Evolutionary conservation across 2,888 invertebrate species (phyloP), one percentile per base, ranked within the genome.

Genomic region (Calameuta pallipes): DNA sequence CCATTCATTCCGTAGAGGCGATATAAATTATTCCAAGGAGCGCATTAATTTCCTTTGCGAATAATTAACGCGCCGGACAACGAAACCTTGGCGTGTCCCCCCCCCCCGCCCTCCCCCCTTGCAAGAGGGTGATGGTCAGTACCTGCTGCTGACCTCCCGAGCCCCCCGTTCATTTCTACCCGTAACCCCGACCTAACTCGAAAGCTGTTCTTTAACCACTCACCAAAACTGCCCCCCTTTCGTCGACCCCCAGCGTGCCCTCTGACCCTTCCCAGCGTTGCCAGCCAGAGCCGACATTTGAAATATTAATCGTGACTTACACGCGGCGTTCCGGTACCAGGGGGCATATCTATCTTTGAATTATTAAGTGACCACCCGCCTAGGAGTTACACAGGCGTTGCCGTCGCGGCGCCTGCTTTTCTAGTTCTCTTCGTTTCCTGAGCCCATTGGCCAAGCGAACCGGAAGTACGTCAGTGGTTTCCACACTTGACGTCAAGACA

Each of bases 231-330:
- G 78, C 71, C 80, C 79, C 80, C 79, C 74, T 78, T 70, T 71
- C 79, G 70, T 77, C 77, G 69, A 74, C 74, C 76, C 78, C 73
- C 79, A 23, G 71, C 76, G 36, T 71, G 74, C 79, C 68, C 78
- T 78, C 69, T 78, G 76, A 78, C 56, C 77, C 78, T 79, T 73
- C 36, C 80, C 78, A 81, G 80, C 82, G 80, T 81, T 79, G 80
- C 79, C 79, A 81, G 82, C 82, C 56, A 56, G 23, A 23, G 4
- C 85, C 86, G 87, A 87, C 86, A 84, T 82, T 84, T 88, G 85
- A 89, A 89, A 89, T 89, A 89, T 89, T 89, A 89, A 89, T 89
- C 89, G 86, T 83, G 87, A 89, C 88, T 89, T 89, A 89, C 87
- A 88, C 87, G 86, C 83, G 85, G 82, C 84, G 84, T 84, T 83